phyloP scores from a whole-genome alignment of 2,113 vertebrate species.

The Grus americana region DNA sequence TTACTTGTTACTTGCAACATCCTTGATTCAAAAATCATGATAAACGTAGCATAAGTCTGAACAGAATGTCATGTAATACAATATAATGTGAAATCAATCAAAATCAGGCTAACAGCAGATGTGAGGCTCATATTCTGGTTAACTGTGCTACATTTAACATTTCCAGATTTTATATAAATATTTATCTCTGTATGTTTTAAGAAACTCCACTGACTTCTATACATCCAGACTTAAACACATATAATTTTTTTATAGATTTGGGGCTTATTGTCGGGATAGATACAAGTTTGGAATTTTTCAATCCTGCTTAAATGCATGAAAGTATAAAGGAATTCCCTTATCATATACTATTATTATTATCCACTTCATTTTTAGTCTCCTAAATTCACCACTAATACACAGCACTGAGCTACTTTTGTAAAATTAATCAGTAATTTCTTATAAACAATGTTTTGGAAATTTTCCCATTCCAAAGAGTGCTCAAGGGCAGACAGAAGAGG shows the following conservation, averaged over 20 bases:
- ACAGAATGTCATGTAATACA: neutral
- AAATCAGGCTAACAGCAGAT: neutral
- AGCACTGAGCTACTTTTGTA: neutral
- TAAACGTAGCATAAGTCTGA: neutral
- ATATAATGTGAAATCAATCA: neutral
- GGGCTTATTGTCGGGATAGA: neutral
- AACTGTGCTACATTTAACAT: neutral
- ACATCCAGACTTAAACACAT: neutral
- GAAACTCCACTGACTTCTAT: neutral
- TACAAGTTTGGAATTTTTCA: neutral
- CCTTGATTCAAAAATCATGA: neutral
- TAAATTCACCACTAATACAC: neutral
- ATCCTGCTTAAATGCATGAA: neutral
- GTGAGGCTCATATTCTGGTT: neutral
- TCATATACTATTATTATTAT: neutral
- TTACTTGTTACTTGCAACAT: neutral
- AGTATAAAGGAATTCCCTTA: neutral
- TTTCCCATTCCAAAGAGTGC: neutral
- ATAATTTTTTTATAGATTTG: neutral
- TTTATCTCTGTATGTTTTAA: neutral
- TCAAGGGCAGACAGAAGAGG: neutral
- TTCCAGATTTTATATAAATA: neutral
- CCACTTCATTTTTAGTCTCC: neutral
- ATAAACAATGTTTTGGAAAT: neutral
- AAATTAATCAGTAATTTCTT: neutral